Evolutionary conservation across 1,140 invertebrate genomes (phyloP).

Genomic region (Aporrectodea caliginosa): DNA sequence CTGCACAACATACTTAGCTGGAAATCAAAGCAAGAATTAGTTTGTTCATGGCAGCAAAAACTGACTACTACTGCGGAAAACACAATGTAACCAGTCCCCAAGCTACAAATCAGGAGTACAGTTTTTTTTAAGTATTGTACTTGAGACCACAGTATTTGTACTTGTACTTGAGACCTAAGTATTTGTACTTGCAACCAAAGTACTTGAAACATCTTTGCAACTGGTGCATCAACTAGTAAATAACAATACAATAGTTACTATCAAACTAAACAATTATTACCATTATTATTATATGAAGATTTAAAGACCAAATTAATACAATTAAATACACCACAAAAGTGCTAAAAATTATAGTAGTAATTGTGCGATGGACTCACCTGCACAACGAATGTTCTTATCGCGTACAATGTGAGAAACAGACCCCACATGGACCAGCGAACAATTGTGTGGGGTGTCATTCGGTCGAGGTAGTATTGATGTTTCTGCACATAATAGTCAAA

Average conservation of each 20-base stretch:
- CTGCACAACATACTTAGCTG: not conserved
- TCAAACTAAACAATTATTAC: not conserved
- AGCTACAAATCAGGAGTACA: not conserved
- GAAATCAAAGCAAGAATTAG: too few species aligned
- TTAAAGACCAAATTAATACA: not conserved
- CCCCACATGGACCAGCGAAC: conserved; percentile 59
- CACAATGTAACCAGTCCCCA: not conserved
- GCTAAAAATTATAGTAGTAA: not conserved
- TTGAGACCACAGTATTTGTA: too few species aligned
- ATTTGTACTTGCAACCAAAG: too few species aligned
- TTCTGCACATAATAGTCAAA: conserved; percentile 42
- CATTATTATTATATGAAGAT: not conserved
- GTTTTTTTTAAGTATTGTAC: not conserved
- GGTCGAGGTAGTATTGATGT: conserved; percentile 61
- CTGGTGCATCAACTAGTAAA: too few species aligned
- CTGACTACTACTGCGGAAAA: not conserved
- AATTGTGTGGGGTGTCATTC: conserved; percentile 59
- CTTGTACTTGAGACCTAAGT: too few species aligned
- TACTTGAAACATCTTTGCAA: too few species aligned
- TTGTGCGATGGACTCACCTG: conserved; percentile 22
- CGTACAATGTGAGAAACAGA: conserved; percentile 53
- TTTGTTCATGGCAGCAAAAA: too few species aligned
- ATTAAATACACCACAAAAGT: not conserved
- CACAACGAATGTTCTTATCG: conserved; percentile 48
- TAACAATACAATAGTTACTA: too few species aligned